Evolutionary conservation across 2,113 vertebrate genomes (phyloP), one percentile per base, ranked within the genome.

Genomic region (Triplophysa tibetana): DNA sequence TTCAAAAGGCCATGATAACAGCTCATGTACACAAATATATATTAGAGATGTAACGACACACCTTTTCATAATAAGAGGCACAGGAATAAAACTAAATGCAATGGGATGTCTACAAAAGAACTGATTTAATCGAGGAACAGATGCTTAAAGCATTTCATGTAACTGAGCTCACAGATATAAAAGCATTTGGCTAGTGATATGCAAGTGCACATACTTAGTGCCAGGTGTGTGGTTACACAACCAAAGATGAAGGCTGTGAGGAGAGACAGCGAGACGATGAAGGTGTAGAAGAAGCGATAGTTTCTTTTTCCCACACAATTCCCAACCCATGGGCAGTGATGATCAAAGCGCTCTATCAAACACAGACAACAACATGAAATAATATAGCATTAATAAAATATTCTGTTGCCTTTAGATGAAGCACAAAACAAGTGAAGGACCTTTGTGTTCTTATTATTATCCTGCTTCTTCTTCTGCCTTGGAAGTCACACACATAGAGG

Each of bases 311-410:
- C 97, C 45, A 98, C 96, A 7, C 97, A 98, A 93, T 98, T 98
- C 58, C 97, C 97, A 70, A 98, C 96, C 97, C 97, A 98, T 14
- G 97, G 97, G 83, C 97, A 98, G 89, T 98, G 97, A 81, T 98
- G 97, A 70, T 98, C 97, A 23, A 98, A 98, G 1, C 96, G 92
- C 85, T 98, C 97, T 98, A 91, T 45, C 23, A 75, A 23, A 23
- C 50, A 79, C 58, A 2, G 13, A 66, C 5, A 50, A 68, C 41
- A 41, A 9, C 50, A 4, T 29, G 29, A 38, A 38, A 38, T 38
- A 38, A 7, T 38, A 7, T 38, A 7, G 33, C 33, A 38, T 38
- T 33, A 33, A 33, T 33, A 33, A 33, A 33, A 33, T 5, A 33
- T 33, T 33, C 33, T 33, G 33, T 33, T 33, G 33, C 4, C 26